Base-by-base conservation (phyloP, 2,797 vertebrate genomes). In the Hafferia zeledoni region DNA sequence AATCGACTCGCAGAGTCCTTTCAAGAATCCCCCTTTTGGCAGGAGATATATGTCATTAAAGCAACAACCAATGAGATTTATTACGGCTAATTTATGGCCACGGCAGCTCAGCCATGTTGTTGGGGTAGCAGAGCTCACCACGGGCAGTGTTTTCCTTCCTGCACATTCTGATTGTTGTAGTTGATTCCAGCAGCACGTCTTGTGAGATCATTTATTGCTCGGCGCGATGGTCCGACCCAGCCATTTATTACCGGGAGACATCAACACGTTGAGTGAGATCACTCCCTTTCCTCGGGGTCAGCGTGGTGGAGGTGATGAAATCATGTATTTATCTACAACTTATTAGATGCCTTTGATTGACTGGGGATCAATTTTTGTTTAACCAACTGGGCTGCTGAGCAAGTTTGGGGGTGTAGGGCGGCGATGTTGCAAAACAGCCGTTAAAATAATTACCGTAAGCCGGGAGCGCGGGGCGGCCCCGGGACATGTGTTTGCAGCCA, bases 151-250 rank as follows among this genome's bases (percentile, higher is more conserved):
- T 99, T 98, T 98, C 95, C 98, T 98, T 98, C 97, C 98, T 97
- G 95, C 97, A 97, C 97, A 96, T 98, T 99, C 96, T 94, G 97
- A 98, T 98, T 98, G 98, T 98, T 98, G 98, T 96, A 97, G 98
- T 99, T 99, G 98, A 98, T 98, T 98, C 97, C 98, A 98, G 98
- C 98, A 98, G 98, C 98, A 98, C 75, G 98, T 98, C 98, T 98
- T 98, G 96, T 99, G 99, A 99, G 98, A 98, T 99, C 98, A 98
- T 98, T 98, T 98, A 98, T 98, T 98, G 98, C 98, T 97, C 93
- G 98, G 98, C 98, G 95, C 96, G 98, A 98, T 98, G 97, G 96
- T 97, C 98, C 90, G 94, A 97, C 97, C 96, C 96, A 98, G 98
- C 98, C 98, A 98, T 99, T 99, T 99, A 98, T 98, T 98, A 98